Evolutionary conservation across 2,113 vertebrate genomes (phyloP), one percentile per base, ranked within the genome.

Genomic region (Elaphurus davidianus): DNA sequence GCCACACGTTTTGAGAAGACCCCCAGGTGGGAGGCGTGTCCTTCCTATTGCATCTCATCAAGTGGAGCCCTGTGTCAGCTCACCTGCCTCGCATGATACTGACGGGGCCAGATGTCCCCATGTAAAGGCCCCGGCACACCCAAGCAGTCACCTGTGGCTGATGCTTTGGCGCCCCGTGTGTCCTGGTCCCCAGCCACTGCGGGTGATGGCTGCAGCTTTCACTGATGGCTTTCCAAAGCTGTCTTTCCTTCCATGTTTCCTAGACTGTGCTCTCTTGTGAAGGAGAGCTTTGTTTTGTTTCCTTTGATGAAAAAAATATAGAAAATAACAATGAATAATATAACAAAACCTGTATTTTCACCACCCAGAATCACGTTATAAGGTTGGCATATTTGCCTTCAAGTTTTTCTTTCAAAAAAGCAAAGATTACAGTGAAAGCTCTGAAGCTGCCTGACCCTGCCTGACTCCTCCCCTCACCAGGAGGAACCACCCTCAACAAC

Each of bases 61-160:
- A 93, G n/a, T 28, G 54, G 12, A 50, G 5, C 9, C 0, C 2
- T 1, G 1, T 36, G 36, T 15, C 33, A 6, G 25, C 15, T 28
- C 47, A 10, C 15, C 7, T 45, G 7, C 15, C 23, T 0, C 0
- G 0, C n/a, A 17, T 1, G 12, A 50, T 21, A 21, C 45, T 25
- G 6, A 21, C 4, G 0, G 43, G 62, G 16, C 12, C 19, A 21
- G 6, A 1, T 3, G 5, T 40, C 28, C 52, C 84, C 84, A 4
- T 6, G 10, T 2, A 11, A 5, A 83, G n/a, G 60, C 1, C 25
- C 28, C 3, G 12, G 57, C 21, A 25, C 33, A 14, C 12, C 45
- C 47, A 21, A 16, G 30, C 0, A 60, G 17, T n/a, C 88, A 47
- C 19, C 21, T 67, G 25, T 2, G 13, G 82, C 19, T 36, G 13